Evolutionary conservation across 2,113 vertebrate genomes (phyloP).

Genomic region (Chelonoidis abingdonii): DNA sequence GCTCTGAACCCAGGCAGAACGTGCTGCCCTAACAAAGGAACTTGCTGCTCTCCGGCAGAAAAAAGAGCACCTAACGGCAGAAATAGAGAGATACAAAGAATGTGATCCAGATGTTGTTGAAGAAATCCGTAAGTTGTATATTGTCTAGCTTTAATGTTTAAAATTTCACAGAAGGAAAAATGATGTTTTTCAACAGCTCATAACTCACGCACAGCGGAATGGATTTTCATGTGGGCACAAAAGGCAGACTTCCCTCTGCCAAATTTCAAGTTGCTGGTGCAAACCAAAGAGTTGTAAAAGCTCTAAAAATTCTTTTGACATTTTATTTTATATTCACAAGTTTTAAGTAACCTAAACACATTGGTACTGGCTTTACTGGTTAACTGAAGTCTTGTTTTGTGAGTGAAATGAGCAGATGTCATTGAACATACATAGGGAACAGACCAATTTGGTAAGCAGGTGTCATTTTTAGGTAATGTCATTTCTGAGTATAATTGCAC

Average conservation of each 20-base stretch:
- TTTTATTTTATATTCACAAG: not conserved
- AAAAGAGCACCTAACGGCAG: conserved; percentile 81
- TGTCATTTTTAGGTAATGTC: not conserved
- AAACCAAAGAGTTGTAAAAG: not conserved
- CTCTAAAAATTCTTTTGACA: not conserved
- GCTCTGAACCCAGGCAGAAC: conserved; percentile 83
- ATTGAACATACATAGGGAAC: not conserved
- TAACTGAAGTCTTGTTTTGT: conserved; percentile 1
- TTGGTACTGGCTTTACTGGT: not conserved
- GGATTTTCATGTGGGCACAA: not conserved
- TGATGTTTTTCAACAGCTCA: not conserved
- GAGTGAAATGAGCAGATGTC: not conserved
- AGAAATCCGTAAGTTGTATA: conserved; percentile 91
- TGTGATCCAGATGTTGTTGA: conserved; percentile 94
- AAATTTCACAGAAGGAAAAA: not conserved
- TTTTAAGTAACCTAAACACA: not conserved
- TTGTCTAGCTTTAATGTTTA: not conserved
- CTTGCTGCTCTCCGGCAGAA: conserved; percentile 83
- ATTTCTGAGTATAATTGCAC: not conserved
- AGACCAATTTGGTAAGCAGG: not conserved
- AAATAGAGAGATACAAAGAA: conserved; percentile 92
- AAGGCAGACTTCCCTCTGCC: conserved; percentile 3
- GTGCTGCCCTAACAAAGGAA: conserved; percentile 83
- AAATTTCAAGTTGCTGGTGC: no score
- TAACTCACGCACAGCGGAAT: not conserved